phyloP scores from a whole-genome alignment of 2,113 vertebrate genomes.

The Plecotus auritus region DNA sequence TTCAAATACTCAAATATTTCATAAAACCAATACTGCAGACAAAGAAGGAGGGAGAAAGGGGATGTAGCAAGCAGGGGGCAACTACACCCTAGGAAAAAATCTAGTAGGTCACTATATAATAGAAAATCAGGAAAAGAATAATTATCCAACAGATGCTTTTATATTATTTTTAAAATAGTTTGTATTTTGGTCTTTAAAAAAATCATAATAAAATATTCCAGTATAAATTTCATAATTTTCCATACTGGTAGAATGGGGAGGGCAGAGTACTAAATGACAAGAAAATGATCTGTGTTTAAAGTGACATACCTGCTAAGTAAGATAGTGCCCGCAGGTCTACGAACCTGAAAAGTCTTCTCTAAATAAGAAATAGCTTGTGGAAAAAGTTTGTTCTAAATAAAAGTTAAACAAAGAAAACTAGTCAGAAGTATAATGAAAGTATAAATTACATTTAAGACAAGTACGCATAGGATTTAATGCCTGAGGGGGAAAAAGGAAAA shows the following conservation, averaged over 20 bases:
- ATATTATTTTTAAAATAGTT: neutral
- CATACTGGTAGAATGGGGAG: neutral
- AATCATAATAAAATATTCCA: neutral
- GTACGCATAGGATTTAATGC: neutral
- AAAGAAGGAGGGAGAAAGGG: neutral
- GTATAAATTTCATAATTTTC: neutral
- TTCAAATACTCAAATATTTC: neutral
- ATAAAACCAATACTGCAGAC: neutral
- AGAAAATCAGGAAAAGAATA: neutral
- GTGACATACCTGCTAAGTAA: conserved; percentile 91
- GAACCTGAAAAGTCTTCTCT: conserved; percentile 92
- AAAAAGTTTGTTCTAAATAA: conserved; percentile 91
- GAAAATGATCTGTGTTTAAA: neutral
- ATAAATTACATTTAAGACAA: conserved; percentile 9
- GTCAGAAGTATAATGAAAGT: neutral
- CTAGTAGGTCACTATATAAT: neutral
- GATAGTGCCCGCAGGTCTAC: conserved; percentile 86
- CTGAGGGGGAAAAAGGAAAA: neutral
- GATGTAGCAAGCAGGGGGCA: neutral
- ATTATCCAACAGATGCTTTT: neutral
- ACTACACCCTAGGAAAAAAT: neutral
- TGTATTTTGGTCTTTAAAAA: neutral
- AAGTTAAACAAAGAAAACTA: neutral
- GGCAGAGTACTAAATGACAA: neutral
- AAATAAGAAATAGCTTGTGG: conserved; percentile 95